These are phyloP conservation scores for Xanthia icteritia DNA, from an alignment of 2,888 invertebrate genomes.

Conservation along the genomic window DNA sequence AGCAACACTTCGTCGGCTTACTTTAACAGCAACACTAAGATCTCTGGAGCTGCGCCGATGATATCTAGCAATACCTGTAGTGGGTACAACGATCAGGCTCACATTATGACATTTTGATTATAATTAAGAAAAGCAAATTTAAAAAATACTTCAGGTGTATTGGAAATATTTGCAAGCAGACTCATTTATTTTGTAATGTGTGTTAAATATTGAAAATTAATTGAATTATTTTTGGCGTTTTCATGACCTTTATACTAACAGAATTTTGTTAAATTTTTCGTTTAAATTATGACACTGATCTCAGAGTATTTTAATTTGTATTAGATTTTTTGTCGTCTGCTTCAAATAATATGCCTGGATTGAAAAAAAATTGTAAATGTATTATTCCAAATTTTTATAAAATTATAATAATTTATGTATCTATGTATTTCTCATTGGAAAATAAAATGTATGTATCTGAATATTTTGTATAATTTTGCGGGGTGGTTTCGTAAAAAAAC, in stretches of 20 bases:
- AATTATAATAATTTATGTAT: constrained; percentile 36
- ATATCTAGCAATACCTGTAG: background rate
- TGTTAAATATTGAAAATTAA: background rate
- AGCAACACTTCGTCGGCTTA: constrained; percentile 61
- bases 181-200: background rate
- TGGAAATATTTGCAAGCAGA: background rate
- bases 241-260: no score
- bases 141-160: constrained; percentile 45
- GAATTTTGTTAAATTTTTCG: background rate
- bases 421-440: constrained; percentile 54
- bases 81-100: constrained; percentile 7
- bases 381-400: constrained; percentile 40
- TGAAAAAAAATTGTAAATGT: constrained; percentile 48
- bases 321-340: constrained; percentile 7
- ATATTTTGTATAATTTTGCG: constrained; percentile 14
- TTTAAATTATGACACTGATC: constrained; percentile 22
- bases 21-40: constrained; percentile 27
- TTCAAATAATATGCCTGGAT: constrained; percentile 27
- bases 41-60: constrained; percentile 27
- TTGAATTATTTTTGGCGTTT: background rate
- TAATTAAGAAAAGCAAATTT: constrained; percentile 34
- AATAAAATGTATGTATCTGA: constrained; percentile 62
- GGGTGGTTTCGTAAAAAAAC: no score
- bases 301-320: constrained; percentile 4
- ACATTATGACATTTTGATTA: constrained; percentile 18